phyloP scores from a whole-genome alignment of 2,797 vertebrate genomes.

The Tympanoctomys barrerae region DNA sequence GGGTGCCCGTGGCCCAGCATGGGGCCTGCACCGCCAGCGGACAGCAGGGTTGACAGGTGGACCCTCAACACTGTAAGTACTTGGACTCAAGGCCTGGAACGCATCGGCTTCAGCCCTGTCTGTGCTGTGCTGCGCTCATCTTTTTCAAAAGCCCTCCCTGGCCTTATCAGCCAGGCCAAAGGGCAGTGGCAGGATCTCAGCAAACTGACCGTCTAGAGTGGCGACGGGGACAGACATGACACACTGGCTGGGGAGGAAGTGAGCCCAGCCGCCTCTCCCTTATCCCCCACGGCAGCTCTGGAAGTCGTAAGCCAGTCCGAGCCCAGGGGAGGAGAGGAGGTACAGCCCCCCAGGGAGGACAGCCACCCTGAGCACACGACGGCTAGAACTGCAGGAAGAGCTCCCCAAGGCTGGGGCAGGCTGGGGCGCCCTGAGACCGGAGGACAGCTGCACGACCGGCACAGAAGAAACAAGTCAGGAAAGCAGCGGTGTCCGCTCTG shows the following conservation, averaged over 20 bases:
- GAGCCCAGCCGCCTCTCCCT: neutral
- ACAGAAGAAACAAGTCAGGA: neutral
- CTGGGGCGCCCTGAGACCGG: neutral
- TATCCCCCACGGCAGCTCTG: neutral
- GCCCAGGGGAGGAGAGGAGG: neutral
- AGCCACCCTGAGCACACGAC: neutral
- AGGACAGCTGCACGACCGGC: neutral
- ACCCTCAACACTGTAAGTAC: neutral
- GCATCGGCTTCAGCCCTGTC: neutral
- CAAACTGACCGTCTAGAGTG: neutral
- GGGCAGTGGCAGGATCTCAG: neutral
- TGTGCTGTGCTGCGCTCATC: no score
- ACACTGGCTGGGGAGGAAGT: neutral
- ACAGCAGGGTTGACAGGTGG: neutral
- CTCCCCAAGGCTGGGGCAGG: neutral
- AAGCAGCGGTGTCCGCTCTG: neutral
- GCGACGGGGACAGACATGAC: neutral
- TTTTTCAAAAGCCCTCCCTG: neutral
- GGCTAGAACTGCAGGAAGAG: neutral
- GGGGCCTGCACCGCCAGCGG: neutral
- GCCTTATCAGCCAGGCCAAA: neutral
- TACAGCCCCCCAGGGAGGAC: neutral
- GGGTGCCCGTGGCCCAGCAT: neutral
- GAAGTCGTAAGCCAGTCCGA: neutral
- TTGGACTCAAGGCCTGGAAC: neutral